Percentiles rank a stretch among this genome's conserved stretches.
These are phyloP conservation scores for Brachirus orientalis DNA, from an alignment of 2,113 vertebrate genomes.

Conservation along the genomic window DNA sequence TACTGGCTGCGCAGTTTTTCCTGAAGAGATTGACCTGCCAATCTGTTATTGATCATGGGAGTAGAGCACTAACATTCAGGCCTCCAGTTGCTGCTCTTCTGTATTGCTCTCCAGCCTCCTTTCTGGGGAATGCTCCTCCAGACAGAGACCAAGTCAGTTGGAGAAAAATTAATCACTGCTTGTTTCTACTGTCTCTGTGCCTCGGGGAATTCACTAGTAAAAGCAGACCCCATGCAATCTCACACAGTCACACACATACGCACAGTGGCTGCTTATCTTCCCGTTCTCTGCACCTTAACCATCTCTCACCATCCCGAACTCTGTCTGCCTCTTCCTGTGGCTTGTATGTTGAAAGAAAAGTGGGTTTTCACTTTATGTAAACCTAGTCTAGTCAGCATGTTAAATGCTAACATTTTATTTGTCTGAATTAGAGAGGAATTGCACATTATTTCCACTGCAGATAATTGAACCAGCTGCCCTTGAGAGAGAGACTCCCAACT, in stretches of 20 bases:
- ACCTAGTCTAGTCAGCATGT: slow-evolving; percentile 29
- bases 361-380: slow-evolving; percentile 37
- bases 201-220: slow-evolving; percentile 53
- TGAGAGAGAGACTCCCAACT: slow-evolving; percentile 40
- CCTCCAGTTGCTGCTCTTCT: slow-evolving; percentile 39
- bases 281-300: slow-evolving; percentile 54
- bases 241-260: slow-evolving; percentile 51
- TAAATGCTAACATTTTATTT: slow-evolving; percentile 56
- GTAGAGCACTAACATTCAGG: slow-evolving; percentile 32
- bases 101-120: slow-evolving; percentile 39
- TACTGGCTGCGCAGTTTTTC: slow-evolving; percentile 58
- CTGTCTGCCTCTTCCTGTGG: slow-evolving; percentile 38
- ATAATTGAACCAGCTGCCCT: slow-evolving; percentile 51
- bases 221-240: slow-evolving; percentile 20
- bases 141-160: slow-evolving; percentile 65
- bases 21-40: slow-evolving; percentile 60
- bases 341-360: slow-evolving; percentile 51
- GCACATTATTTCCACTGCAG: slow-evolving; percentile 16
- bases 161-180: slow-evolving; percentile 80
- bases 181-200: slow-evolving; percentile 70
- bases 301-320: slow-evolving; percentile 43
- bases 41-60: slow-evolving; percentile 71
- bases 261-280: slow-evolving; percentile 55
- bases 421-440: slow-evolving; percentile 49
- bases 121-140: slow-evolving; percentile 52